phyloP scores from a whole-genome alignment of 1,140 invertebrate genomes.

The Tribolium madens region DNA sequence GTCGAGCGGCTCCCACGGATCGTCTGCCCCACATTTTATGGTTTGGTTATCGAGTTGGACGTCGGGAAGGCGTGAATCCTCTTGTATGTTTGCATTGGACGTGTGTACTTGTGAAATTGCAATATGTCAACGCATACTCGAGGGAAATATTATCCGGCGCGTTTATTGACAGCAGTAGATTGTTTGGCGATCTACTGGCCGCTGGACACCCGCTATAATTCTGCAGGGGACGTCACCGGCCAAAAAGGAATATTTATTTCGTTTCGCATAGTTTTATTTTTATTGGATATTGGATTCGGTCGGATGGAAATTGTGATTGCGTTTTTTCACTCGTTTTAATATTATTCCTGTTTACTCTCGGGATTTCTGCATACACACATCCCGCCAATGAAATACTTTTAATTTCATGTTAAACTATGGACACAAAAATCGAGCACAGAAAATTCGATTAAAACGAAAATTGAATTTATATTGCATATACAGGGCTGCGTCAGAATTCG shows the following conservation, averaged over 20 bases:
- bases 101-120: slow-evolving; percentile 58
- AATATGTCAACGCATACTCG: slow-evolving; percentile 61
- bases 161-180: slow-evolving; percentile 64
- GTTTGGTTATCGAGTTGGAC: slow-evolving; percentile 47
- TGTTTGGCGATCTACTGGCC: slow-evolving; percentile 62
- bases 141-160: slow-evolving; percentile 62
- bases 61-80: slow-evolving; percentile 48
- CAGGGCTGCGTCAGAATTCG: no score
- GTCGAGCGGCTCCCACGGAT: slow-evolving; percentile 55
- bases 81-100: slow-evolving; percentile 49
- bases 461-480: no score
- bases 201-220: slow-evolving; percentile 62
- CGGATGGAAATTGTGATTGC: slow-evolving; percentile 46
- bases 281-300: slow-evolving; percentile 59
- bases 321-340: slow-evolving; percentile 42
- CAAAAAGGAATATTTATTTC: slow-evolving; percentile 62
- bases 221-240: slow-evolving; percentile 49
- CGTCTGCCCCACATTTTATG: slow-evolving; percentile 52
- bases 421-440: background rate
- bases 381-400: slow-evolving; percentile 44
- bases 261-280: slow-evolving; percentile 61
- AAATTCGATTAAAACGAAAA: no score
- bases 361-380: slow-evolving; percentile 42
- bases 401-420: slow-evolving; percentile 22
- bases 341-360: slow-evolving; percentile 44